Evolutionary conservation across 2,797 vertebrate genomes (phyloP).

Genomic region (Threskiornis aethiopicus): DNA sequence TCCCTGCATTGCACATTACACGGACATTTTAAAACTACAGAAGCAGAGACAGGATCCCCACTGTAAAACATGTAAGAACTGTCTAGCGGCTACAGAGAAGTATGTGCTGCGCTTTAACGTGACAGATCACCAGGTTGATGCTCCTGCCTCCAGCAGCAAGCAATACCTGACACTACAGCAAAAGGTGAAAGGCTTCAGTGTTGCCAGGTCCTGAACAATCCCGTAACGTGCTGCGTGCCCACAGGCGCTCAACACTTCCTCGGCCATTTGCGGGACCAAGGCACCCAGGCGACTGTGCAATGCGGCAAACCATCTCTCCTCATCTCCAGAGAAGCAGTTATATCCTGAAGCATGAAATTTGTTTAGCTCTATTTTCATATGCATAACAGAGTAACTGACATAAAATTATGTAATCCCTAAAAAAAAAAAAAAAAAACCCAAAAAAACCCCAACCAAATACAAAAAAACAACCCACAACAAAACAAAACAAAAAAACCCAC

Average conservation of each 20-base stretch:
- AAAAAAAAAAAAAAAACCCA: neutral
- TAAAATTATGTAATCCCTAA: slow-evolving; percentile 6
- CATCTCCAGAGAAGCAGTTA: neutral
- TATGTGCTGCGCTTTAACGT: neutral
- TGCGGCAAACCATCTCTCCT: neutral
- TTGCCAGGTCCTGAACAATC: neutral
- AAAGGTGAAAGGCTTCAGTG: neutral
- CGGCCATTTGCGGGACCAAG: neutral
- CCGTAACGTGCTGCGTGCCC: neutral
- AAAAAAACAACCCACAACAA: too few species aligned
- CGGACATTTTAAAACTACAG: neutral
- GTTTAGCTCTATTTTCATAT: neutral
- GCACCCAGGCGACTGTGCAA: neutral
- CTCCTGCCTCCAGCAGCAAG: neutral
- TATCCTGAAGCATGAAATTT: neutral
- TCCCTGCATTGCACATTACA: neutral
- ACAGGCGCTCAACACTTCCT: neutral
- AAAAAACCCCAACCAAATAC: neutral
- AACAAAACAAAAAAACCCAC: neutral
- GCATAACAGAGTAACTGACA: neutral
- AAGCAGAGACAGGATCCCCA: neutral
- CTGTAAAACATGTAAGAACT: neutral
- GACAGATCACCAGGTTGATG: neutral
- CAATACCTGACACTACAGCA: neutral
- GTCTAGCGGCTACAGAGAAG: neutral